phyloP scores from a whole-genome alignment of 2,797 vertebrate species.

The Acropternis orthonyx region DNA sequence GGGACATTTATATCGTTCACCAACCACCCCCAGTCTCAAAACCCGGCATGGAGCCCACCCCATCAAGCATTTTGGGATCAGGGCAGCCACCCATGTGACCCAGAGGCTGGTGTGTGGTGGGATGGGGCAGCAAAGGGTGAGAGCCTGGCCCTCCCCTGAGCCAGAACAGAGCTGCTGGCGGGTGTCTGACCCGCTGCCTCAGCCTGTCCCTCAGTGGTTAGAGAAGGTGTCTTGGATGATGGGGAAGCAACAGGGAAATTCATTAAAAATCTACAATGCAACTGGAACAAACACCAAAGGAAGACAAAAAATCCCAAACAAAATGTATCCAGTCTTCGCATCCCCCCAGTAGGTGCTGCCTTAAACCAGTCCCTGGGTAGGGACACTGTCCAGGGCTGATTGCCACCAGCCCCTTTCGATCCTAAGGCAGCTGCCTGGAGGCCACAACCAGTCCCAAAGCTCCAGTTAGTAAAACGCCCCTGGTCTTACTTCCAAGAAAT shows the following conservation, averaged over 20 bases:
- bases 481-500: neutral
- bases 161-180: accelerated
- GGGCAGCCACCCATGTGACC: neutral
- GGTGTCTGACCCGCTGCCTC: neutral
- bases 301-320: neutral
- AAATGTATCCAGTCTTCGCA: accelerated
- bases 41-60: neutral
- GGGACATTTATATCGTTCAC: neutral
- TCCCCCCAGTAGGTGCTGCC: neutral
- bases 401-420: neutral
- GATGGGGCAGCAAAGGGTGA: neutral
- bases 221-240: neutral
- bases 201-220: neutral
- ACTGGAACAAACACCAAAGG: neutral
- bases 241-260: neutral
- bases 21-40: neutral
- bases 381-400: neutral
- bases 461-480: neutral
- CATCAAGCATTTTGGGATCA: neutral
- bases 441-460: neutral
- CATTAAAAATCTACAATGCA: neutral
- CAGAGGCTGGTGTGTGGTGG: neutral
- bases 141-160: neutral
- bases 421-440: neutral
- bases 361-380: neutral